These are phyloP conservation scores for Corvus cornix DNA, from an alignment of 2,113 vertebrate genomes.

Conservation along the genomic window DNA sequence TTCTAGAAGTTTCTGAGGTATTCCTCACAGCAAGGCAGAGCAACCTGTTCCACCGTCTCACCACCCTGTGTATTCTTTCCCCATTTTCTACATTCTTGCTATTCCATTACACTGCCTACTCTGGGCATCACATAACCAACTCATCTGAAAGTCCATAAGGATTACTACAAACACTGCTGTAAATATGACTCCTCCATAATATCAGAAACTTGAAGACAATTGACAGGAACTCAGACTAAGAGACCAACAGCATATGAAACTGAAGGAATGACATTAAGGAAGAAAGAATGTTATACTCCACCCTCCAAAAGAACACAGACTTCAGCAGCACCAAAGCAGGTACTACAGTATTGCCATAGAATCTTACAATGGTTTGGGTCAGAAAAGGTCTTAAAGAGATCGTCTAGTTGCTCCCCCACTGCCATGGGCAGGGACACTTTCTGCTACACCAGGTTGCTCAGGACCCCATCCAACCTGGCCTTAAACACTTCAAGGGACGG, in stretches of 20 bases:
- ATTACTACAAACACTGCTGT: neutral
- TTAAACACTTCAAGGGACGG: neutral
- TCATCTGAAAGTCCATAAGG: neutral
- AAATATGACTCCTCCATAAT: neutral
- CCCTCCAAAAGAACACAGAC: neutral
- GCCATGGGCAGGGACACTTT: neutral
- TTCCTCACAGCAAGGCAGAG: neutral
- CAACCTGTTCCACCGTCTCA: neutral
- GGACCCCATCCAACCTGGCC: neutral
- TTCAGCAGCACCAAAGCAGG: neutral
- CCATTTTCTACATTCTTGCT: neutral
- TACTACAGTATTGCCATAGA: neutral
- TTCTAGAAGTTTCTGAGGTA: neutral
- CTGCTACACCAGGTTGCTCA: neutral
- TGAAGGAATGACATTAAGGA: neutral
- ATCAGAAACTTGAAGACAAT: neutral
- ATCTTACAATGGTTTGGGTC: neutral
- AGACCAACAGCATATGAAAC: neutral
- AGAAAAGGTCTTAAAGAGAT: neutral
- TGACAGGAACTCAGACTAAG: neutral
- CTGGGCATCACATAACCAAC: neutral
- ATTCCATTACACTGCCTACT: neutral
- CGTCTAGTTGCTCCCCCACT: neutral
- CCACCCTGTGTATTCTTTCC: neutral
- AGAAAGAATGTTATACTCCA: neutral